Evolutionary conservation across 2,797 vertebrate genomes (phyloP), one percentile per base, ranked within the genome.

Genomic region (Takifugu rubripes): DNA sequence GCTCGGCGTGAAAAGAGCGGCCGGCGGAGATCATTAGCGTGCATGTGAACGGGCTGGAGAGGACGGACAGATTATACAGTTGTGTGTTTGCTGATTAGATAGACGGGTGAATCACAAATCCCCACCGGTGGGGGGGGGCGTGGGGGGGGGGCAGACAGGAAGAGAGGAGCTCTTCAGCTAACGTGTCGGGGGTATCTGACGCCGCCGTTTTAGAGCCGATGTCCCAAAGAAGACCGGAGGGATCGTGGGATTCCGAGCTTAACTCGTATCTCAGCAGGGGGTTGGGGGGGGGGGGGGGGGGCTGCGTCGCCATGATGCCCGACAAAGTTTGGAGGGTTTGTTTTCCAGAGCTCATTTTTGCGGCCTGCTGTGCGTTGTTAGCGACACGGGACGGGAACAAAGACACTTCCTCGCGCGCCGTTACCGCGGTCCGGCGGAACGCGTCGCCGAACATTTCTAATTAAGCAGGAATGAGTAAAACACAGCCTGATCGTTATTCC

Each of bases 71-170:
- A 91, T 92, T 90, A 91, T 89, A 84, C 87, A 85, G 88, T 77
- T 87, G 84, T 86, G 76, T 91, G 89, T 92, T 92, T 91, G 90
- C 87, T 67, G 82, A 89, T 88, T 81, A 88, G 89, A 91, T 91
- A 74, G 86, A 81, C 65, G 80, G 76, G 77, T 86, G 86, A 84
- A 86, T 86, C 78, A 70, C 83, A 88, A 90, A 86, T 84, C 85
- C 85, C 48, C 75, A 70, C 66, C 61, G 70, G 58, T 66, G 78
- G 72, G 75, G 82, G 77, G 68, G 68, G 70, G 62, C 59, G 75
- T n/a, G 80, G 68, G 66, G 46, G 66, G 72, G 65, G 49, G 46
- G 68, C 71, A 45, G 44, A 67, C 63, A 70, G 77, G 78, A 82
- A 79, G 66, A 84, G 64, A 54, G 60, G 79, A 77, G 80, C 77